Conservation (phyloP, 2,888 invertebrate genomes). For the Dryobota labecula region DNA sequence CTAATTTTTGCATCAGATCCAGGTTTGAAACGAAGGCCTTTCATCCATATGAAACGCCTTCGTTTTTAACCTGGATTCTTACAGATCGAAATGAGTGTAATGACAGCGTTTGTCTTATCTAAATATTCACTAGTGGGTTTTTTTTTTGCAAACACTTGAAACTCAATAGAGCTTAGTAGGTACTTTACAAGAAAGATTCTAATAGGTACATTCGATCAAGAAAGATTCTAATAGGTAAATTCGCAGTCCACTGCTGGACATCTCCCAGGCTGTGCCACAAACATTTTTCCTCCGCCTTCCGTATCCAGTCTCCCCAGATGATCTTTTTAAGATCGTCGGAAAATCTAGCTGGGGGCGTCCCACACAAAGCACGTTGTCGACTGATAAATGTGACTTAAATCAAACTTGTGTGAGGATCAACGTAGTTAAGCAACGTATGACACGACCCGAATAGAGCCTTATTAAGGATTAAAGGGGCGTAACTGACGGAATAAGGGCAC, state of each 20-base stretch:
- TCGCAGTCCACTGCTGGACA: too few species aligned
- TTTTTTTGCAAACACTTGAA: background rate
- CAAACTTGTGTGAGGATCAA: background rate
- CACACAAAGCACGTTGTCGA: background rate
- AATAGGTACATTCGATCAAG: too few species aligned
- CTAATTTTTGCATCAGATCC: too few species aligned
- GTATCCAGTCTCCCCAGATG: background rate
- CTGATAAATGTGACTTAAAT: background rate
- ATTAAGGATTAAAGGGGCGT: background rate
- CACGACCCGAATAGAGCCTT: constrained; percentile 15
- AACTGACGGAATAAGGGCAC: constrained; percentile 12
- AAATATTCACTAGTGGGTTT: background rate
- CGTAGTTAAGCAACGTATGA: constrained; percentile 14
- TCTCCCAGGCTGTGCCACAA: background rate
- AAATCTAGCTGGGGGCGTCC: background rate
- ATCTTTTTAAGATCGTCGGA: background rate
- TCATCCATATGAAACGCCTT: background rate
- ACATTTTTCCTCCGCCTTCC: background rate
- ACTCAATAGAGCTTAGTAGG: too few species aligned
- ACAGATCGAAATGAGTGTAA: background rate
- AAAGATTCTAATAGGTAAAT: too few species aligned
- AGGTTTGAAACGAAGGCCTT: too few species aligned
- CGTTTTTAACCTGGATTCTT: background rate
- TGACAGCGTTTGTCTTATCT: background rate
- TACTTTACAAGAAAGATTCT: background rate